These are phyloP conservation scores for Aldabrachelys gigantea DNA, from an alignment of 2,113 vertebrate species.

Conservation along the genomic window DNA sequence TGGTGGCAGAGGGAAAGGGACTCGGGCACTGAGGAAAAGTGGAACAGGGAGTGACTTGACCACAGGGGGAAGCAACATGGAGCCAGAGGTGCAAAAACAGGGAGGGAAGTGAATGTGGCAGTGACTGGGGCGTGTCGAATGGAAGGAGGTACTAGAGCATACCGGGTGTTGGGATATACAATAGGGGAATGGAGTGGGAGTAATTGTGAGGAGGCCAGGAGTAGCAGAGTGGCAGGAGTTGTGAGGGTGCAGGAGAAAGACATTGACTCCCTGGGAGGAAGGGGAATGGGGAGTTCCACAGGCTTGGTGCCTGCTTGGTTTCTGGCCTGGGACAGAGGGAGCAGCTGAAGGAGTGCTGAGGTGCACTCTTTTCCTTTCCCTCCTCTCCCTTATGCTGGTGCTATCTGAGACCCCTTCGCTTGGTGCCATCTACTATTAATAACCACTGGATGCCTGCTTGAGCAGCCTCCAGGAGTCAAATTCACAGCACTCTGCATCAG, in stretches of 20 bases:
- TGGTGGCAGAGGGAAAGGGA: not conserved
- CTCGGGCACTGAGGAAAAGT: too few relatives aligned
- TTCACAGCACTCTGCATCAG: constrained; percentile 86
- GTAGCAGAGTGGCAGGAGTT: not conserved
- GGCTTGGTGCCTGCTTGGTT: not conserved
- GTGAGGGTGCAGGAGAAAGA: not conserved
- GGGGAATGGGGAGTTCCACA: not conserved
- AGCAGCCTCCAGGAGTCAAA: constrained; percentile 88
- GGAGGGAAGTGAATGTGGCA: not conserved
- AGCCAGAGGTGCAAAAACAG: not conserved
- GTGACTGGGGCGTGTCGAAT: not conserved
- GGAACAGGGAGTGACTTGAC: not conserved
- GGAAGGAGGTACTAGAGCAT: not conserved
- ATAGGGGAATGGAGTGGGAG: not conserved
- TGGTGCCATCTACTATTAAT: constrained; percentile 85
- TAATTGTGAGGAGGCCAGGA: not conserved
- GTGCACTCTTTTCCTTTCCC: constrained; percentile 51
- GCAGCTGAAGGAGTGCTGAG: constrained; percentile 16
- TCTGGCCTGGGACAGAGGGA: not conserved
- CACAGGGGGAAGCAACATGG: not conserved
- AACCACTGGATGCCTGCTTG: constrained; percentile 87
- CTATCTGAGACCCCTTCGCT: constrained; percentile 76
- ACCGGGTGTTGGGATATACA: not conserved
- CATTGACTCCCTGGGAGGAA: not conserved
- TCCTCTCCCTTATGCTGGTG: constrained; percentile 67